A percentile compares a stretch with the other conserved stretches of the same genome.
phyloP scores from a whole-genome alignment of 2,113 vertebrate species.

The Cairina moschata region DNA sequence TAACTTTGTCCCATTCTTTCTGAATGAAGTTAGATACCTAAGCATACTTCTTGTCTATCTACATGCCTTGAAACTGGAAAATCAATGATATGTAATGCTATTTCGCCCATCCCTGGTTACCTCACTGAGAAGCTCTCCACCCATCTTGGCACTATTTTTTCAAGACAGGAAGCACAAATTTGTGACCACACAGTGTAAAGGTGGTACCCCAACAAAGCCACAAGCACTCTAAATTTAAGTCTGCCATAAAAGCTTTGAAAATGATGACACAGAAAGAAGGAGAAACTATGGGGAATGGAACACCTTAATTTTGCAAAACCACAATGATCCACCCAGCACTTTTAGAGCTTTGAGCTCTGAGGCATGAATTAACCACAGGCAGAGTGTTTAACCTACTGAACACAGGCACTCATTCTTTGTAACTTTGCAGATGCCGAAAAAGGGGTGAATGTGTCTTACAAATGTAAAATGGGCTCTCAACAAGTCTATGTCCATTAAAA shows the following conservation, averaged over 20 bases:
- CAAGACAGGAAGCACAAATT: constrained; percentile 39
- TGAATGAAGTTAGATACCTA: constrained; percentile 13
- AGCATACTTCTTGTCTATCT: neutral
- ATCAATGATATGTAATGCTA: neutral
- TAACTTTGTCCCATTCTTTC: neutral
- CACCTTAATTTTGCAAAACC: constrained; percentile 71
- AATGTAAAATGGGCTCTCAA: neutral
- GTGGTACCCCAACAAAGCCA: constrained; percentile 46
- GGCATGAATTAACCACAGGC: constrained; percentile 61
- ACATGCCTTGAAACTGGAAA: neutral
- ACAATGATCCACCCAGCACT: constrained; percentile 60
- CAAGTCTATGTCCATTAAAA: neutral
- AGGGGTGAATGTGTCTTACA: neutral
- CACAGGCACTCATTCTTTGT: constrained; percentile 33
- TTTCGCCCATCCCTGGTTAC: constrained; percentile 4
- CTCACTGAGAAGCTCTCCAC: neutral
- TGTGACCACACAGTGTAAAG: constrained; percentile 35
- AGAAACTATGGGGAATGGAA: constrained; percentile 51
- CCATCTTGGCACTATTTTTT: constrained; percentile 2
- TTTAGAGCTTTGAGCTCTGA: constrained; percentile 58
- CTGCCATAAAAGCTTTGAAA: constrained; percentile 64
- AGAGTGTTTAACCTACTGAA: constrained; percentile 30
- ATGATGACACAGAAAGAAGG: constrained; percentile 64
- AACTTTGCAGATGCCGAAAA: constrained; percentile 25
- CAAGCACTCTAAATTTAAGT: constrained; percentile 59